A percentile compares a stretch with the other conserved stretches of the same genome.
phyloP scores from a whole-genome alignment of 2,888 invertebrate genomes.

The Parthenolecanium corni region DNA sequence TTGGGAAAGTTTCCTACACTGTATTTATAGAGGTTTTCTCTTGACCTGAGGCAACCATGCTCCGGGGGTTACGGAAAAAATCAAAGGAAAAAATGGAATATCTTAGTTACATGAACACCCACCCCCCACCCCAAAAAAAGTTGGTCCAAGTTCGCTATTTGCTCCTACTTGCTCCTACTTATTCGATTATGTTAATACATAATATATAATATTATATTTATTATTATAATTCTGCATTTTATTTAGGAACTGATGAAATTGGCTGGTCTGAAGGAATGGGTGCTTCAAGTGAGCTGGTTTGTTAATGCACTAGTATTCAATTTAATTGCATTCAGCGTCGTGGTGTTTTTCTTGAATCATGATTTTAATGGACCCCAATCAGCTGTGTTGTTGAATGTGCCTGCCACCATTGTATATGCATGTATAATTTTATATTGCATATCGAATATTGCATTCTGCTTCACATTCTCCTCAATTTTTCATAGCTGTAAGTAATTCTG shows the following conservation, averaged over 20 bases:
- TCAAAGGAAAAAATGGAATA: too few relatives aligned
- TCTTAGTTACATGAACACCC: too few relatives aligned
- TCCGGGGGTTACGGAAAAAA: too few relatives aligned
- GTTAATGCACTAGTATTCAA: background rate
- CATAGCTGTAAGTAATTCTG: background rate
- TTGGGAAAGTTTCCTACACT: too few relatives aligned
- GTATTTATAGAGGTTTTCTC: too few relatives aligned
- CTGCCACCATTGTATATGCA: background rate
- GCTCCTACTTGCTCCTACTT: too few relatives aligned
- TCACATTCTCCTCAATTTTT: conserved; percentile 7
- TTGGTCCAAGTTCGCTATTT: too few relatives aligned
- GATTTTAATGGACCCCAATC: background rate
- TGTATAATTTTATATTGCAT: background rate
- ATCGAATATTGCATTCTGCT: background rate
- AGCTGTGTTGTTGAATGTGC: background rate
- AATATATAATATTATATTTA: too few relatives aligned
- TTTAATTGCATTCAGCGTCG: background rate
- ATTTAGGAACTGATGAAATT: conserved; percentile 13
- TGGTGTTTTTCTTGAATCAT: background rate
- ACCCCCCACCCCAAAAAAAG: too few relatives aligned
- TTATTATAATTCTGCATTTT: too few relatives aligned
- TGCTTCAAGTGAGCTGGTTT: background rate
- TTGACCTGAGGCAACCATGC: too few relatives aligned
- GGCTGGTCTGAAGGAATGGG: background rate
- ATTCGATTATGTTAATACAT: too few relatives aligned